A percentile compares a stretch with the other conserved stretches of the same genome.
phyloP scores from a whole-genome alignment of 2,888 invertebrate genomes.

The Neoaliturus tenellus region DNA sequence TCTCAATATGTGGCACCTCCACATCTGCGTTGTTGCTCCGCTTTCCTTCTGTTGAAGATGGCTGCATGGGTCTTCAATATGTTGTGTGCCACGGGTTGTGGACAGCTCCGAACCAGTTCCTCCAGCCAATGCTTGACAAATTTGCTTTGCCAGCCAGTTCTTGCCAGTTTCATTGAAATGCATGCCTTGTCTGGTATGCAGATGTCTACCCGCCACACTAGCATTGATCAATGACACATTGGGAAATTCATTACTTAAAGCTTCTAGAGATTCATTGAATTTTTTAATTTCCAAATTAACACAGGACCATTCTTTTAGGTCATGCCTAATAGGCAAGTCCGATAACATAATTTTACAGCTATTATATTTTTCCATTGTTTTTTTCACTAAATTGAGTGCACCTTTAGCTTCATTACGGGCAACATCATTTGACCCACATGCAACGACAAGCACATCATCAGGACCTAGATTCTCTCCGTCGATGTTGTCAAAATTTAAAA shows the following conservation, averaged over 20 bases:
- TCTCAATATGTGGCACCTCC: background rate
- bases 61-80: background rate
- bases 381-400: background rate
- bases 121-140: background rate
- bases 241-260: background rate
- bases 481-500: background rate
- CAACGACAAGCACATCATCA: background rate
- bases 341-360: background rate
- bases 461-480: background rate
- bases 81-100: background rate
- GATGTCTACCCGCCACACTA: slow-evolving; percentile 12
- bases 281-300: background rate
- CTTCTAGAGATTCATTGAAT: background rate
- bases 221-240: background rate
- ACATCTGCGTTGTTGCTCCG: background rate
- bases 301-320: slow-evolving; percentile 3
- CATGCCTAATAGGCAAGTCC: slow-evolving; percentile 14
- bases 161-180: background rate
- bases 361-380: background rate
- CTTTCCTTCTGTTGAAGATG: background rate
- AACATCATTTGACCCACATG: slow-evolving; percentile 20
- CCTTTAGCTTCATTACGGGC: background rate
- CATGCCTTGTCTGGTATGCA: slow-evolving; percentile 29
- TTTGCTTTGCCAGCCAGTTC: slow-evolving; percentile 2
- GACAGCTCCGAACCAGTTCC: background rate